Evolutionary conservation across 2,113 vertebrate species (phyloP).

Genomic region (Dasyornis broadbenti): DNA sequence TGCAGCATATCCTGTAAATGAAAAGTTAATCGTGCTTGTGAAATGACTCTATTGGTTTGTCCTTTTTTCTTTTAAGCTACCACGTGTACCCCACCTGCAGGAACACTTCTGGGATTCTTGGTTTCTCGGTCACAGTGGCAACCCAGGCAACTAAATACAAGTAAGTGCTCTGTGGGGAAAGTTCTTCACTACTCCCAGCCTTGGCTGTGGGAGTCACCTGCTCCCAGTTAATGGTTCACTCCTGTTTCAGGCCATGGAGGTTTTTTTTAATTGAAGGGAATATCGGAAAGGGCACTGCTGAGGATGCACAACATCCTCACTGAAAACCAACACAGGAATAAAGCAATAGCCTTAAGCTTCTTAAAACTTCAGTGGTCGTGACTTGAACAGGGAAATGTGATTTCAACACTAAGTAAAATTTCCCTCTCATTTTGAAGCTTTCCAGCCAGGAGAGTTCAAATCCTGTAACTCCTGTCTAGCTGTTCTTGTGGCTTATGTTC

Average conservation of each 20-base stretch:
- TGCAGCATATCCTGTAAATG: not conserved
- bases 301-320: not conserved
- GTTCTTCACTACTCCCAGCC: not conserved
- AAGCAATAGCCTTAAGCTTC: not conserved
- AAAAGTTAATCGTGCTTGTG: not conserved
- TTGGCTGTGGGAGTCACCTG: not conserved
- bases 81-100: conserved; percentile 93
- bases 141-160: conserved; percentile 96
- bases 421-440: rapidly evolving
- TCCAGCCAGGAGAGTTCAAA: not conserved
- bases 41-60: not conserved
- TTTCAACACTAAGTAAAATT: not conserved
- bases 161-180: conserved; percentile 55
- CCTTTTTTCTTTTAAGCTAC: conserved; percentile 74
- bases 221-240: not conserved
- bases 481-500: not conserved
- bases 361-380: not conserved
- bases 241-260: not conserved
- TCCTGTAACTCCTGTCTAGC: not conserved
- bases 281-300: not conserved
- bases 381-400: not conserved
- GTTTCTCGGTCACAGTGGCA: conserved; percentile 93
- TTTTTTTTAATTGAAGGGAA: not conserved
- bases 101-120: conserved; percentile 93
- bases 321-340: not conserved